Base-by-base conservation (phyloP, 1,140 invertebrate genomes). In the Eupeodes corollae region DNA sequence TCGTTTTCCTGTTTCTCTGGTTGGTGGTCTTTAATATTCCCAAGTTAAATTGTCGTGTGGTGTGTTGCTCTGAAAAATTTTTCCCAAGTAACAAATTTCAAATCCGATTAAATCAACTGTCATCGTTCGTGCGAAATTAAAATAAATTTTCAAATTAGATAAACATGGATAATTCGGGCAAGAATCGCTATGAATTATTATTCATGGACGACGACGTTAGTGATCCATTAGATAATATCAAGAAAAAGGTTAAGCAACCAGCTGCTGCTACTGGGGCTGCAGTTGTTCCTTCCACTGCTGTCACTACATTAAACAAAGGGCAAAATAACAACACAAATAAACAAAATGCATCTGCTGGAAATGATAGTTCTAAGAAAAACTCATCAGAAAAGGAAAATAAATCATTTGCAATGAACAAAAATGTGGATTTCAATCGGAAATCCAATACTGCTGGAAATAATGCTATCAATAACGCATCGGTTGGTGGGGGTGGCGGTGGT, bases 121-220 rank as follows among this genome's bases (percentile, higher is more conserved):
- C 21, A 26, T 26, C 21, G 21, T 26, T 26, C 8, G 21, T 26
- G 21, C 21, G 21, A 26, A 26, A 26, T 26, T 26, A 26, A 26
- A 26, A 5, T 26, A 26, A 26, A 26, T 8, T 26, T 5, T 26
- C 21, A 3, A 26, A 5, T 5, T 26, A 5, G 3, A 26, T 26
- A 56, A 65, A 52, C 56, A 95, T 95, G 90, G 90, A 93, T 75
- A 87, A 83, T 75, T 77, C 83, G 63, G 95, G 94, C 79, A 91
- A 88, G 61, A 96, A 96, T 76, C 86, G 91, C 75, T 95, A 89
- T 75, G 85, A 82, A 70, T 79, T 93, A 70, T 91, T 91, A 71
- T 79, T 91, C 68, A 77, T 82, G 68, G 83, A 87, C 64, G 84
- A 86, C 69, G 86, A 90, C 72, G 80, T 81, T 66, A 78, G 81